Conservation (phyloP, 2,888 invertebrate genomes). For the Drosophila quinaria region DNA sequence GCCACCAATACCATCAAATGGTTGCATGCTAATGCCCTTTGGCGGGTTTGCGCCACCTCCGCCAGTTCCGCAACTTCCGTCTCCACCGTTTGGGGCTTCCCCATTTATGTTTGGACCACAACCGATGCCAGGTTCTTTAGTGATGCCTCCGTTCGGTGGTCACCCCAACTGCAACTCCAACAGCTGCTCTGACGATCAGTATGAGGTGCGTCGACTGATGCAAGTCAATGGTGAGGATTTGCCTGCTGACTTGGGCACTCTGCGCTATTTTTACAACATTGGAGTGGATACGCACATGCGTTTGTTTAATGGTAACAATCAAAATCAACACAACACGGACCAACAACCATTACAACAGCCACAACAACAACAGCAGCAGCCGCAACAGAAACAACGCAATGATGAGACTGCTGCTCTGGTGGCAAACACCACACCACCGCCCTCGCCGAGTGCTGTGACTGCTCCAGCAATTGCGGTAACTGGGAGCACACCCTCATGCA, state of each 20-base stretch:
- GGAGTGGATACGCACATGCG: constrained; percentile 87
- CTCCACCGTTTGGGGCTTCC: constrained; percentile 19
- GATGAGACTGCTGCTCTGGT: constrained; percentile 9
- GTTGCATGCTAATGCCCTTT: constrained; percentile 68
- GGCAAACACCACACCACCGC: constrained; percentile 36
- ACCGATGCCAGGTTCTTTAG: constrained; percentile 8
- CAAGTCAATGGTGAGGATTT: constrained; percentile 79
- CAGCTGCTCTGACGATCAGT: constrained; percentile 9
- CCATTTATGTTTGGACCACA: constrained; percentile 38
- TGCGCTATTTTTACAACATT: constrained; percentile 90
- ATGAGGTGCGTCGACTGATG: constrained; percentile 74
- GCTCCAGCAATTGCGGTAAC: not conserved
- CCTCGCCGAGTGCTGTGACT: constrained; percentile 32
- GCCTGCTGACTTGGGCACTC: constrained; percentile 87
- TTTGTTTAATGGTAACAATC: constrained; percentile 25
- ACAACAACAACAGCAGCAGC: constrained; percentile 37
- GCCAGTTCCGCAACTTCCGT: constrained; percentile 8
- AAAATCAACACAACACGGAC: constrained; percentile 42
- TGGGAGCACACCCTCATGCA: not conserved
- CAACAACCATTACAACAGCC: constrained; percentile 36
- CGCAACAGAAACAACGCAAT: constrained; percentile 9
- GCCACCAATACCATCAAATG: constrained; percentile 53
- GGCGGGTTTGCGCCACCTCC: constrained; percentile 43
- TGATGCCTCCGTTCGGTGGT: constrained; percentile 10
- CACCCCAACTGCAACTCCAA: constrained; percentile 1